Evolutionary conservation across 2,113 vertebrate species (phyloP), one percentile per base, ranked within the genome.

Genomic region (Entosphenus tridentatus): DNA sequence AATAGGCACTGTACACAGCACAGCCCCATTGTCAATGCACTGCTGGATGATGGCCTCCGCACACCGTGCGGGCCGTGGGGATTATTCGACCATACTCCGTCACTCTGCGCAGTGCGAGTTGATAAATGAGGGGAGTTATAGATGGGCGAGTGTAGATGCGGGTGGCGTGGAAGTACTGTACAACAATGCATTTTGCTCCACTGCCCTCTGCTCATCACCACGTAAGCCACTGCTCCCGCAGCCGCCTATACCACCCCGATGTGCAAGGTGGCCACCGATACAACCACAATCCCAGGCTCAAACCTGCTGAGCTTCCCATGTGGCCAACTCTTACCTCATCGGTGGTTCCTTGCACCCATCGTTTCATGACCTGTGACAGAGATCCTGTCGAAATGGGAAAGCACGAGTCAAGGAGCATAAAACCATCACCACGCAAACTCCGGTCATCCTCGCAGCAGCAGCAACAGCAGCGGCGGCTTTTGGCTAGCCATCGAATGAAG

Each of bases 321-420:
- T 39, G 39, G 39, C 16, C 69, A 71, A 68, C 2, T 57, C 69
- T 70, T 75, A 89, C 87, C 86, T 88, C 87, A 70, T 89, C 86
- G 17, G 86, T 84, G 75, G 79, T 85, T 76, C 87, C 86, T 77
- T 89, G 87, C 68, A 89, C 87, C 86, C 86, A 88, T 76, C 88
- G 88, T 81, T 87, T 89, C 86, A 88, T 88, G 70, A 86, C 86
- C 81, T 86, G 84, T 76, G 87, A 88, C 79, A 89, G 87, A 84
- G 83, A 88, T 75, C 87, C 87, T 88, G 74, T 39, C 39, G 39
- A 39, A 39, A 39, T 5, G 39, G 10, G 21, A 65, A 10, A 8
- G 10, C n/a, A 65, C 2, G 62, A n/a, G 21, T n/a, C n/a, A 21
- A 65, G 8, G 21, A 16, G 62, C 62, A 65, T 65, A 2, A 65